phyloP scores from a whole-genome alignment of 2,797 vertebrate genomes.

The Yasuhikotakia modesta region DNA sequence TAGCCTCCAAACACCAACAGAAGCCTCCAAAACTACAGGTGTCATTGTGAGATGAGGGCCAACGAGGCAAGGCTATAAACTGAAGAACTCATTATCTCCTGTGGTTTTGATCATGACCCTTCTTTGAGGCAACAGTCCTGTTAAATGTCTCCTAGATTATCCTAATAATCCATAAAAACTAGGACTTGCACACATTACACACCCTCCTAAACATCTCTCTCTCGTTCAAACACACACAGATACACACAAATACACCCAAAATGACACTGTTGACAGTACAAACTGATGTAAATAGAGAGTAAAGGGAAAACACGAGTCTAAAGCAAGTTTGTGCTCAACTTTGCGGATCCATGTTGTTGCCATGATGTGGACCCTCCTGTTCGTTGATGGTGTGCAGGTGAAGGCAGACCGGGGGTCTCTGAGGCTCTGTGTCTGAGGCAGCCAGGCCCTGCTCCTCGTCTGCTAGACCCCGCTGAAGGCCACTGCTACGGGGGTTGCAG shows the following conservation, averaged over 20 bases:
- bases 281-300: slow-evolving; percentile 29
- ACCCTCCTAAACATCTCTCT: slow-evolving; percentile 19
- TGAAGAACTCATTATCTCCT: neutral
- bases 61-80: slow-evolving; percentile 30
- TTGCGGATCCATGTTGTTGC: slow-evolving; percentile 64
- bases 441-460: slow-evolving; percentile 82
- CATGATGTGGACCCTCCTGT: slow-evolving; percentile 80
- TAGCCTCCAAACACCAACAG: slow-evolving; percentile 6
- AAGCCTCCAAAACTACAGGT: slow-evolving; percentile 11
- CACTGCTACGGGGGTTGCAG: slow-evolving; percentile 68
- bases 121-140: slow-evolving; percentile 22
- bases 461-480: slow-evolving; percentile 62
- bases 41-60: neutral
- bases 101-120: slow-evolving; percentile 32
- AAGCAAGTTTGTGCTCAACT: slow-evolving; percentile 59
- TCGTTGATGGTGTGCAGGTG: slow-evolving; percentile 87
- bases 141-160: slow-evolving; percentile 29
- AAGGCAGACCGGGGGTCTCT: slow-evolving; percentile 76
- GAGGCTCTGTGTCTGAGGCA: slow-evolving; percentile 62
- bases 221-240: neutral
- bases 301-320: slow-evolving; percentile 52
- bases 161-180: slow-evolving; percentile 17
- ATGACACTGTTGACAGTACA: slow-evolving; percentile 50
- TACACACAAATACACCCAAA: slow-evolving; percentile 17
- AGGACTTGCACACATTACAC: slow-evolving; percentile 16